Base-by-base conservation (phyloP, 2,113 vertebrate species). In the Meles meles region DNA sequence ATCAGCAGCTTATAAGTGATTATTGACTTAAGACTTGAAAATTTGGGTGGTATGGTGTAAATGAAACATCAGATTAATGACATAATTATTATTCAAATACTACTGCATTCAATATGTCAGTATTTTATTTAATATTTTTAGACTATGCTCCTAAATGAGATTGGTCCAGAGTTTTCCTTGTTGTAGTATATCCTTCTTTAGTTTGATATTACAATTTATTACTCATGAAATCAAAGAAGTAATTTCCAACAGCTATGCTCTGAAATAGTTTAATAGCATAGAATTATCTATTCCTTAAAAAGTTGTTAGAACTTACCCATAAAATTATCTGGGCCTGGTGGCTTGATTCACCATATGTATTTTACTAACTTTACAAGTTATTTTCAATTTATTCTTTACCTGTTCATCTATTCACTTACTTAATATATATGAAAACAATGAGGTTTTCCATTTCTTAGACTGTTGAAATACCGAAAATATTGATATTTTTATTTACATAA, bases 201-300 rank as follows among this genome's bases (percentile, higher is more conserved):
- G 42, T 93, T 95, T 79, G 2, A 47, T 89, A 84, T 79, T 85
- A 65, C 1, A 29, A 20, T 55, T 37, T 65, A 65, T 83, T 71
- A 63, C 2, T 67, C 59, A 52, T 79, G 79, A 84, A 77, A 90
- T 47, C 85, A 74, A 15, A 6, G 3, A 61, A 14, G 47, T 37
- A 65, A 93, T 93, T 21, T 89, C 63, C 63, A 90, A 14, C 21
- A 31, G 84, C 20, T 88, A 63, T 74, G 25, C 44, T n/a, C 49
- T 65, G 21, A 93, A 80, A 21, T 31, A 37, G 8, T 90, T 93
- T 67, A 69, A 47, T 59, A 57, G 31, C n/a, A 85, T 29, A 67
- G 6, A 95, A 29, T 88, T 86, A 59, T 72, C 27, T 82, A 37
- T 80, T 84, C 21, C 1, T 97, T 95, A 81, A 90, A 95, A 76